Percentiles rank a stretch among this genome's conserved stretches.
Evolutionary conservation across 2,888 invertebrate genomes (phyloP).

Genomic region (Sarcophaga carnaria): DNA sequence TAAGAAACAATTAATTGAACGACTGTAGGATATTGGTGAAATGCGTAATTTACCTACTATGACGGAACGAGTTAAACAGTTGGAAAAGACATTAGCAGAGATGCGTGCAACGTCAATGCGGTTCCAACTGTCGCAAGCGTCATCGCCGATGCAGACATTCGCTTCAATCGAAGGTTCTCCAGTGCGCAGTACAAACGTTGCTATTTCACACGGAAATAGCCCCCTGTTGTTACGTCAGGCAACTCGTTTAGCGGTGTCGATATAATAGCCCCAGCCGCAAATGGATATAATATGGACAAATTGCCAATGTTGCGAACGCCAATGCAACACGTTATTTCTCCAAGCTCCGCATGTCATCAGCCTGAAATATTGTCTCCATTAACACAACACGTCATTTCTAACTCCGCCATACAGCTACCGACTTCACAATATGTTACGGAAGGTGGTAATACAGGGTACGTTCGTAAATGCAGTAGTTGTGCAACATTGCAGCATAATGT

Average conservation of each 20-base stretch:
- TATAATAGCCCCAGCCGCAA: background rate
- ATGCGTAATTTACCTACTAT: background rate
- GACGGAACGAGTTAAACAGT: background rate
- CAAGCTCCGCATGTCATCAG: background rate
- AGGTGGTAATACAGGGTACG: background rate
- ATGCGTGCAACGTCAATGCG: constrained; percentile 10
- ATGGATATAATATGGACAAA: background rate
- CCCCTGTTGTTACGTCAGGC: background rate
- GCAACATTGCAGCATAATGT: no score
- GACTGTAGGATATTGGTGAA: no score
- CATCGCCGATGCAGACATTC: background rate
- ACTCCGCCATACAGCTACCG: background rate
- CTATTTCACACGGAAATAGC: constrained; percentile 10
- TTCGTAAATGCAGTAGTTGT: no score
- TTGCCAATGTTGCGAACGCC: background rate
- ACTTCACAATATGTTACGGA: background rate
- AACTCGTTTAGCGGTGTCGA: background rate
- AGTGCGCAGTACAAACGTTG: background rate
- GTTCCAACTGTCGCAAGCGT: constrained; percentile 9
- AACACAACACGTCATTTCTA: background rate
- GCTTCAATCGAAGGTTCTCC: background rate
- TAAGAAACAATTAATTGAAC: no score
- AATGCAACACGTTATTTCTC: background rate
- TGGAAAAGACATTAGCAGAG: constrained; percentile 26
- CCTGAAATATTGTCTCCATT: background rate